These are phyloP conservation scores for Drosophila seguyi DNA, from an alignment of 1,140 invertebrate species.

Conservation along the genomic window DNA sequence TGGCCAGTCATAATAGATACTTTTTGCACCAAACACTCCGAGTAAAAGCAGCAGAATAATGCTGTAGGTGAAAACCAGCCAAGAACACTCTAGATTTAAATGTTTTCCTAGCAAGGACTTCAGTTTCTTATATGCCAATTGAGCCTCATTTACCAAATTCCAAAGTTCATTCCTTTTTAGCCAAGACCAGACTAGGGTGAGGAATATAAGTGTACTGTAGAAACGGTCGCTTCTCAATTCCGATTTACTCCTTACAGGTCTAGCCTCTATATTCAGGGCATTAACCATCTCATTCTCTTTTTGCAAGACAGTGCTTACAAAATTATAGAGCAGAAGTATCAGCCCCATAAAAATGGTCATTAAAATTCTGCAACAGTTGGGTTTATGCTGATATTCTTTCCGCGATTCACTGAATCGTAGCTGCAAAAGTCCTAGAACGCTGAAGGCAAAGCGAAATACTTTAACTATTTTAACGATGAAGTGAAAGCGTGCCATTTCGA, in stretches of 20 bases:
- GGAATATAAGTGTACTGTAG: neutral
- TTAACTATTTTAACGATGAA: constrained; percentile 35
- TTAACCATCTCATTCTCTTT: constrained; percentile 5
- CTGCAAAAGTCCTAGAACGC: constrained; percentile 37
- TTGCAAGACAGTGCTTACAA: neutral
- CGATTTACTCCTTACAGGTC: neutral
- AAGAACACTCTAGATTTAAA: constrained; percentile 27
- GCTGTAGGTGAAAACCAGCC: constrained; percentile 5
- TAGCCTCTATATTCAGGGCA: constrained; percentile 1
- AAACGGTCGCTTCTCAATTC: neutral
- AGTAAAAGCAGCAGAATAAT: constrained; percentile 24
- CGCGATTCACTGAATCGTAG: constrained; percentile 28
- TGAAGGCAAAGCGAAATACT: constrained; percentile 21
- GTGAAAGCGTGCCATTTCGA: constrained; percentile 40
- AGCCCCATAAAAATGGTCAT: neutral
- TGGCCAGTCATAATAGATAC: constrained; percentile 23
- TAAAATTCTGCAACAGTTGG: constrained; percentile 7
- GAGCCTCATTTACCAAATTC: constrained; percentile 32
- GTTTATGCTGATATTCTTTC: constrained; percentile 7
- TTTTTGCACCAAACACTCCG: neutral
- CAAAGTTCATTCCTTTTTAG: constrained; percentile 1
- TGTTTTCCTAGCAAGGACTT: constrained; percentile 5
- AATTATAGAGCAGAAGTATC: neutral
- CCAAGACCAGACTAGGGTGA: constrained; percentile 18
- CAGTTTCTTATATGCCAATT: constrained; percentile 27